Evolutionary conservation across 2,797 vertebrate genomes (phyloP), one percentile per base, ranked within the genome.

Genomic region (Odontamblyopus rebecca): DNA sequence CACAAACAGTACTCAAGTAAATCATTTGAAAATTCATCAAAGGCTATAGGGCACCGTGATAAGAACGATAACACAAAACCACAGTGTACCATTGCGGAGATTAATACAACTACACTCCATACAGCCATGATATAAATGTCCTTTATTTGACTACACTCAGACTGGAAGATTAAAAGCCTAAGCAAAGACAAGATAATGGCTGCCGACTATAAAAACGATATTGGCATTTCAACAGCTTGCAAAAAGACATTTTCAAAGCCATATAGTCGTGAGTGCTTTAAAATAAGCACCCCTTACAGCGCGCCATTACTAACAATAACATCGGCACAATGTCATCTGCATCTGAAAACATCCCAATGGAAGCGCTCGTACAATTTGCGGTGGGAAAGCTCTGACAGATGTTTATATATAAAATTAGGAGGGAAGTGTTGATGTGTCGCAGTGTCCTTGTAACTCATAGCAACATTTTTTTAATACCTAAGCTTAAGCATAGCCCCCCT

Each of bases 231-330:
- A 89, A 77, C 82, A 89, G 84, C 76, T 84, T 85, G 79, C 63
- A 82, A 78, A 86, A 63, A 87, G 67, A 77, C 80, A 61, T 82
- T 87, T 85, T 79, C 68, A 85, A 67, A 80, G 82, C 87, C 74
- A 57, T 73, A 67, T 67, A 79, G 73, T 82, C 80, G 68, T 64
- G 83, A 86, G 81, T 84, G 84, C 77, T 89, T 84, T 87, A 86
- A 84, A 88, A 87, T 83, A 90, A 90, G 89, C 81, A 89, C 78
- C 80, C 79, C 77, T 85, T 78, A 82, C 84, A 86, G 82, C 76
- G 74, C 77, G 72, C 82, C 82, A 87, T 89, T 86, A 85, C 85
- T 83, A 78, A 79, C 84, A 85, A 78, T 82, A 88, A 81, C 86
- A 87, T 86, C 86, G 84, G 73, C 68, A 63, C 84, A 81, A 87